Evolutionary conservation across 2,888 invertebrate species (phyloP).

Genomic region (Protophormia terraenovae): DNA sequence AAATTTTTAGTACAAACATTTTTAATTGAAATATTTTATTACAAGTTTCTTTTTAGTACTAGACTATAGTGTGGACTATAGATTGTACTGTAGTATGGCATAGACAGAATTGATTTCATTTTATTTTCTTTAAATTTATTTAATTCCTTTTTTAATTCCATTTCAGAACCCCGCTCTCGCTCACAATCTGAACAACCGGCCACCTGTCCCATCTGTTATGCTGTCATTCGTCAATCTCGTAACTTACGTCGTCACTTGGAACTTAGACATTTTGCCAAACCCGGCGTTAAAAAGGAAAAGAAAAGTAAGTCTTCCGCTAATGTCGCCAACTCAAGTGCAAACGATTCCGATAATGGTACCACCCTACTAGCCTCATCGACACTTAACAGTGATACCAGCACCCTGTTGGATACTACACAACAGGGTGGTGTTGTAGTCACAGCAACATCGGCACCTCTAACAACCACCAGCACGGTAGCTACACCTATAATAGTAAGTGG

Average conservation of each 20-base stretch:
- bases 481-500: slow-evolving; percentile 70
- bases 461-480: slow-evolving; percentile 63
- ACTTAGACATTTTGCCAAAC: slow-evolving; percentile 81
- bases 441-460: slow-evolving; percentile 40
- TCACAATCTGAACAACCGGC: slow-evolving; percentile 85
- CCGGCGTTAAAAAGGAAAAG: slow-evolving; percentile 81
- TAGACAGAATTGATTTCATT: too few relatives aligned
- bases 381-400: slow-evolving; percentile 51
- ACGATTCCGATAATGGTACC: slow-evolving; percentile 67
- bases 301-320: slow-evolving; percentile 79
- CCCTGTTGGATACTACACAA: slow-evolving; percentile 37
- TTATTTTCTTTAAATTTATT: too few relatives aligned
- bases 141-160: neutral
- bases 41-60: too few relatives aligned
- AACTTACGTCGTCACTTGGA: slow-evolving; percentile 84
- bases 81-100: too few relatives aligned
- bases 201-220: slow-evolving; percentile 84
- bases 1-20: too few relatives aligned
- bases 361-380: slow-evolving; percentile 62
- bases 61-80: too few relatives aligned
- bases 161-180: slow-evolving; percentile 82
- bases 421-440: slow-evolving; percentile 20
- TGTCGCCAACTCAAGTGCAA: slow-evolving; percentile 70
- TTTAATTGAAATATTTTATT: too few relatives aligned
- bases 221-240: slow-evolving; percentile 84